Conservation (phyloP, 2,113 vertebrate genomes). For the Aleadryas rufinucha region DNA sequence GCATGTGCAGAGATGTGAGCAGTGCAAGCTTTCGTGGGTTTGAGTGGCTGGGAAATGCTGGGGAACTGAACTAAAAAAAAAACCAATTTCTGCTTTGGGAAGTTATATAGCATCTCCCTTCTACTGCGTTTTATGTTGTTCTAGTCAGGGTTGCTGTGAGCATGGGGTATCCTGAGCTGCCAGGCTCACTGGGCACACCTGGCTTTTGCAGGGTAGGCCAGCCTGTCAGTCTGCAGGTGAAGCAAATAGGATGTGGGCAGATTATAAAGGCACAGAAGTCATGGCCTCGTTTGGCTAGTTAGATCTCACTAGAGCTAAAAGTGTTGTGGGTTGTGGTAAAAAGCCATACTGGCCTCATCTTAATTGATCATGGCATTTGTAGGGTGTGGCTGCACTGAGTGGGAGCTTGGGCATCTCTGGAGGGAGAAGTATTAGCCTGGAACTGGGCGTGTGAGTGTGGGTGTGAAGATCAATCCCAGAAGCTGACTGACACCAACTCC, state of each 20-base stretch:
- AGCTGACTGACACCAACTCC: not conserved
- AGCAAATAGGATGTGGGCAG: not conserved
- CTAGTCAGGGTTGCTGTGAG: not conserved
- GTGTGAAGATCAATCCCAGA: not conserved
- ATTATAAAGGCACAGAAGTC: not conserved
- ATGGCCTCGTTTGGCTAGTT: not conserved
- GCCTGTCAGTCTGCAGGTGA: not conserved
- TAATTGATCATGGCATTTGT: not conserved
- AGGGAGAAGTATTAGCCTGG: not conserved
- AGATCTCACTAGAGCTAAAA: not conserved
- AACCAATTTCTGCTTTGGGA: not conserved
- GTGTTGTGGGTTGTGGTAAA: not conserved
- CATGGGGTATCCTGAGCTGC: not conserved
- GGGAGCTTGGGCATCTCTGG: not conserved
- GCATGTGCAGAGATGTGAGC: fast-evolving
- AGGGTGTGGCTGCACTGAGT: not conserved
- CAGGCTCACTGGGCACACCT: not conserved
- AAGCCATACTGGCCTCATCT: not conserved
- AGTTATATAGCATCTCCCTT: not conserved
- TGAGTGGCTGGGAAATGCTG: not conserved
- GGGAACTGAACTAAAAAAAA: not conserved
- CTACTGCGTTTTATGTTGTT: not conserved
- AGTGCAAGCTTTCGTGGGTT: not conserved
- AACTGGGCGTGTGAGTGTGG: not conserved
- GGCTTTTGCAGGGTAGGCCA: not conserved